Evolutionary conservation across 2,113 vertebrate genomes (phyloP).

Genomic region (Mirza zaza): DNA sequence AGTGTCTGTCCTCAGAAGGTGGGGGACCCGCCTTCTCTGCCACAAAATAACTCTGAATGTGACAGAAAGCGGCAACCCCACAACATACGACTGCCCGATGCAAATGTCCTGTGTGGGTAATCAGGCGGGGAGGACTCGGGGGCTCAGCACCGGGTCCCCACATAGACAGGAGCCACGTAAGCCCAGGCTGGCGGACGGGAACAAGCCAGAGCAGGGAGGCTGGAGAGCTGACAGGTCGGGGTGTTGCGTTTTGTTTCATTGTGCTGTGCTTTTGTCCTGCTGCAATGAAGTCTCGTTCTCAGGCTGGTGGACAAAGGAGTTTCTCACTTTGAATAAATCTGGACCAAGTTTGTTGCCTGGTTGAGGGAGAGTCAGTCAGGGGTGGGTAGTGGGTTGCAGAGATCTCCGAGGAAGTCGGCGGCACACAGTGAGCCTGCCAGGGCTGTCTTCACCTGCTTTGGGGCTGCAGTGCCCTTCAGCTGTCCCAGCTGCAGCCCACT

Average conservation of each 20-base stretch:
- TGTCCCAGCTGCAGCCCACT: conserved; percentile 42
- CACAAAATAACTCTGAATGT: neutral
- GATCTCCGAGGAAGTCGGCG: neutral
- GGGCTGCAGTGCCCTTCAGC: conserved; percentile 61
- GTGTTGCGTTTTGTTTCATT: neutral
- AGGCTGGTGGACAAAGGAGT: conserved; percentile 24
- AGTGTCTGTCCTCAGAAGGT: neutral
- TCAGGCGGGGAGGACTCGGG: neutral
- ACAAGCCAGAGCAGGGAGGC: neutral
- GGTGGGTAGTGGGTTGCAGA: neutral
- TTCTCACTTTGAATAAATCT: conserved; percentile 29
- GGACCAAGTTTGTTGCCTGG: neutral
- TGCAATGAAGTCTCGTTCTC: conserved; percentile 48
- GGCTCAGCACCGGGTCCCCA: neutral
- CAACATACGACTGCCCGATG: neutral
- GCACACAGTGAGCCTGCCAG: neutral
- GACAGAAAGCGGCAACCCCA: neutral
- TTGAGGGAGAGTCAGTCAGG: neutral
- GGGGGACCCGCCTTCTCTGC: neutral
- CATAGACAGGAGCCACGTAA: neutral
- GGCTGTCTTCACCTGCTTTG: conserved; percentile 3
- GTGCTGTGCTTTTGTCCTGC: conserved; percentile 45
- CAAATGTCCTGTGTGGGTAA: neutral
- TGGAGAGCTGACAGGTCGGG: neutral
- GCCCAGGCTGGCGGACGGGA: neutral